Base-by-base conservation (phyloP, 1,140 invertebrate genomes). In the Augochlora pura region DNA sequence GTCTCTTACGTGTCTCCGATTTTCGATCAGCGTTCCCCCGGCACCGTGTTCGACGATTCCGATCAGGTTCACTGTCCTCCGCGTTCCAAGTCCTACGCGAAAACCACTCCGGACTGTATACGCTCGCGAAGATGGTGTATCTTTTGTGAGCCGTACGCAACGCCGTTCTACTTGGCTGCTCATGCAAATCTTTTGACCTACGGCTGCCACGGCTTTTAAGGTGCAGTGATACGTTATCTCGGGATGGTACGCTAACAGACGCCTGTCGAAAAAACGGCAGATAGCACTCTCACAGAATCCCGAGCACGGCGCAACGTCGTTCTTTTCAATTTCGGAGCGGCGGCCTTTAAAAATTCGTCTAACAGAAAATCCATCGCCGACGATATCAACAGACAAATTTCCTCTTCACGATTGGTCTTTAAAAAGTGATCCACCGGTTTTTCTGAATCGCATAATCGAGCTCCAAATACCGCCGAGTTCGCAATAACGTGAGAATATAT, bases 111-210 rank as follows among this genome's bases (percentile, higher is more conserved):
- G 14, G n/a, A 42, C 70, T 16, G 49, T 27, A 32, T 54, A 25
- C 21, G 46, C 66, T 18, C 9, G 25, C 54, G 64, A 78, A 76
- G 70, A 82, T 54, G 54, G 52, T 73, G 67, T 66, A 77, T 74
- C 57, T 72, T 10, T 46, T 65, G 25, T 54, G 71, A 54, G 59
- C 76, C 27, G 71, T 85, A 71, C 60, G 71, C 65, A 82, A 82
- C 82, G 10, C 25, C 25, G 73, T 75, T 83, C 38, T 73, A 57
- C 77, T 86, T 78, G 81, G 71, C n/a, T 38, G 70, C 14, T 62
- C 84, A 83, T 80, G 84, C 66, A 77, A 63, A 25, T 77, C 80
- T 42, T 66, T 72, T 85, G 71, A 78, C 79, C 75, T n/a, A 71
- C 38, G 71, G 21, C 21, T 46, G 32, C 38, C 59, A 69, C 49